Base-by-base conservation (phyloP, 2,888 invertebrate species). In the Resseliella maxima region DNA sequence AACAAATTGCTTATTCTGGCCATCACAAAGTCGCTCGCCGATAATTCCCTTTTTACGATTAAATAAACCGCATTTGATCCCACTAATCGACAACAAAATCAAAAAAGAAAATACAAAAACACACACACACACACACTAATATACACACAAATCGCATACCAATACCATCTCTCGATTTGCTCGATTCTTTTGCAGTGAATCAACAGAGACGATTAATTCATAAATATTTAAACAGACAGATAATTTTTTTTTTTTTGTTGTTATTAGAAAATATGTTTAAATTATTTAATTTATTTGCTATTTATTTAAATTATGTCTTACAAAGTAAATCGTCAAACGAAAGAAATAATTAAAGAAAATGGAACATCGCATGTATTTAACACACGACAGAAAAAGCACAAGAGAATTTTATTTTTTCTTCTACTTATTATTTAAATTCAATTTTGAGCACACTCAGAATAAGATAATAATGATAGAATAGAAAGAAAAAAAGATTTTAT, bases 1-100 rank as follows among this genome's bases (percentile, higher is more conserved):
- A 92, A 89, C 90, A 91, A 50, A 89, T 92, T 87, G 93, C 93
- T 87, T 93, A 92, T 90, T 90, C 90, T 87, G 92, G 91, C 87
- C 92, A 92, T 89, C 91, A 91, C 88, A 90, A 90, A 89, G 89
- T 89, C 88, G 86, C 87, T 27, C 89, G 90, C 88, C 90, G 90
- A 89, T 91, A 91, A 90, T 88, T 88, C 27, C 35, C 21, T 35
- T 54, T 15, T 18, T 8, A 24, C 36, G 54, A 24, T 46, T 45
- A 50, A 85, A 64, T 83, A 86, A 59, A 85, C 72, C 15, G 64
- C 27, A 8, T 2, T 41, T 50, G 27, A 35, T 41, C n/a, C 35
- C 24, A n/a, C 46, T 31, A 38, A 31, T 50, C 86, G 35, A 81
- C 8, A 24, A 38, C 38, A 41, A 38, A 59, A 59, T 8, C 2